These are phyloP conservation scores for Seira musarum DNA, from an alignment of 2,888 invertebrate genomes.

Conservation along the genomic window DNA sequence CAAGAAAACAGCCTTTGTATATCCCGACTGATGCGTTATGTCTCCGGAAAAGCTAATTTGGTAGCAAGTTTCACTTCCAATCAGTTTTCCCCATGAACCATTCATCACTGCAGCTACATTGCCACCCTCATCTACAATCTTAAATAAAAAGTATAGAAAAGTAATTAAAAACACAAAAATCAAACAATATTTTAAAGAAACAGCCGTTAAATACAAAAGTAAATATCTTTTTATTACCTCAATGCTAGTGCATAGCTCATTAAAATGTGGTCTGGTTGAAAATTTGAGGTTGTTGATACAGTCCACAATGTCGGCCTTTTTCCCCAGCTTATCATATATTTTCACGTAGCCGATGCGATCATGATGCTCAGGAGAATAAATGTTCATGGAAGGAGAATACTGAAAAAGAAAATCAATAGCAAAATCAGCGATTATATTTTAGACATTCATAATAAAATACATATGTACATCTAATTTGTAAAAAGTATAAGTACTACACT, in stretches of 20 bases:
- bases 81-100: too few species aligned
- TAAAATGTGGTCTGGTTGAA: neutral
- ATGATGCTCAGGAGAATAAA: neutral
- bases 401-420: too few species aligned
- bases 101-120: too few species aligned
- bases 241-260: neutral
- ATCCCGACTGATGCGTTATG: neutral
- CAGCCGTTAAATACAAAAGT: too few species aligned
- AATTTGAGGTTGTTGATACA: conserved; percentile 5
- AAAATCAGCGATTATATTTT: too few species aligned
- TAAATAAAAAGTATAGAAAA: too few species aligned
- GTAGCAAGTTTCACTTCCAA: neutral
- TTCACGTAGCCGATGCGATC: conserved; percentile 4
- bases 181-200: too few species aligned
- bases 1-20: neutral
- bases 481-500: too few species aligned
- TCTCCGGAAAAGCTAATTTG: conserved; percentile 21
- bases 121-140: too few species aligned
- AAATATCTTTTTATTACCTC: neutral
- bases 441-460: neutral
- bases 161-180: too few species aligned
- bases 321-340: neutral
- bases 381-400: too few species aligned
- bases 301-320: neutral
- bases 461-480: neutral